Conservation (phyloP, 2,113 vertebrate species). For the Camelus dromedarius region DNA sequence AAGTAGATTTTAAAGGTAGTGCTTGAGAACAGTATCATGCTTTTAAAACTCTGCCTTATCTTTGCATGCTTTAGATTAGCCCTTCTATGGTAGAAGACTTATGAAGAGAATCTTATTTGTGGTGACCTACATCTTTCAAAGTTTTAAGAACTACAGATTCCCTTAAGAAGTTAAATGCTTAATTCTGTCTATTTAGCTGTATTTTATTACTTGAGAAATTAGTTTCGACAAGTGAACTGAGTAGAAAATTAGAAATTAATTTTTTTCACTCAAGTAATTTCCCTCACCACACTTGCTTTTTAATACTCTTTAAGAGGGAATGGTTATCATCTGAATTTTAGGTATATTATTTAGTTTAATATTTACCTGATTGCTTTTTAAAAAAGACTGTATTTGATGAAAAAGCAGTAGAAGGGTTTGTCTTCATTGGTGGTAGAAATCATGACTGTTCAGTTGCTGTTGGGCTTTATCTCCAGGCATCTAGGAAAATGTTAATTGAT, state of each 20-base stretch:
- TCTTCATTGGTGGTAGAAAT: not conserved
- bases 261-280: constrained; percentile 43
- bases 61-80: constrained; percentile 35
- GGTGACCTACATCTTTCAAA: not conserved
- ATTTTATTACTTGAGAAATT: constrained; percentile 60
- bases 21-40: constrained; percentile 50
- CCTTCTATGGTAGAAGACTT: constrained; percentile 50
- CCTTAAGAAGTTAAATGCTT: constrained; percentile 56
- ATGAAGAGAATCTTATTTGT: not conserved
- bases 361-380: constrained; percentile 45
- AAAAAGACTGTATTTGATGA: not conserved
- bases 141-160: not conserved
- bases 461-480: not conserved
- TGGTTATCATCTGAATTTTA: constrained; percentile 5
- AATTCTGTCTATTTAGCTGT: constrained; percentile 41
- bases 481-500: constrained; percentile 60
- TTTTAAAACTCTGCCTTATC: constrained; percentile 40
- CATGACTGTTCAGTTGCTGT: not conserved
- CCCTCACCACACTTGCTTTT: not conserved
- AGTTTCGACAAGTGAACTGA: constrained; percentile 40
- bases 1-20: constrained; percentile 57
- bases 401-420: constrained; percentile 21
- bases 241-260: constrained; percentile 64
- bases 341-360: constrained; percentile 35
- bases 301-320: not conserved